Evolutionary conservation across 2,797 vertebrate genomes (phyloP).

Genomic region (Halcyon leucocephala): DNA sequence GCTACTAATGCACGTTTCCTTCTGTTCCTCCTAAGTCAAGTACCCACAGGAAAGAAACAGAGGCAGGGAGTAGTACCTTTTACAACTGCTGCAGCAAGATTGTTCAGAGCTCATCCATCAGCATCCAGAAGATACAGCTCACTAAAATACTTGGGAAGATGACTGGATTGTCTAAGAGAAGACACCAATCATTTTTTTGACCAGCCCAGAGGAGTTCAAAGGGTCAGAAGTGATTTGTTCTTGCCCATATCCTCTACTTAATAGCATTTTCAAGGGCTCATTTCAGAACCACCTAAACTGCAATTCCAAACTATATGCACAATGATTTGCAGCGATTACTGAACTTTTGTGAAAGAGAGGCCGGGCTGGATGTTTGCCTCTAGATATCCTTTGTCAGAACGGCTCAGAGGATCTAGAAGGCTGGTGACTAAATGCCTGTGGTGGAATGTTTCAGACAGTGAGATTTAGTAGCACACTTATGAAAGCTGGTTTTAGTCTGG

Average conservation of each 20-base stretch:
- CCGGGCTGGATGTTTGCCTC: not conserved
- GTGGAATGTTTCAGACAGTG: not conserved
- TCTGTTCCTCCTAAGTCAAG: not conserved
- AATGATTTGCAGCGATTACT: not conserved
- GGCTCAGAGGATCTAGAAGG: not conserved
- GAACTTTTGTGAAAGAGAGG: not conserved
- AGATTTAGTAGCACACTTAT: not conserved
- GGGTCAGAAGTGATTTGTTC: not conserved
- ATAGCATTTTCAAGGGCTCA: not conserved
- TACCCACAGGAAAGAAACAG: not conserved
- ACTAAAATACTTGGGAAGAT: not conserved
- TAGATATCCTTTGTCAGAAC: not conserved
- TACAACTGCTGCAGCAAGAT: not conserved
- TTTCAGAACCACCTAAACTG: not conserved
- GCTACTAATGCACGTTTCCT: not conserved
- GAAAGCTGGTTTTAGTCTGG: not conserved
- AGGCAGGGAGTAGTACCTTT: not conserved
- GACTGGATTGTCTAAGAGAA: not conserved
- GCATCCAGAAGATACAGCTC: not conserved
- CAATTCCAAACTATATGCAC: not conserved
- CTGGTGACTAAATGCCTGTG: not conserved
- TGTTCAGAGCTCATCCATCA: not conserved
- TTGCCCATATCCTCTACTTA: not conserved
- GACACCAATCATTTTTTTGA: not conserved
- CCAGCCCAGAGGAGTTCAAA: not conserved